These are phyloP conservation scores for Platalea minor DNA, from an alignment of 2,797 vertebrate genomes.

Conservation along the genomic window DNA sequence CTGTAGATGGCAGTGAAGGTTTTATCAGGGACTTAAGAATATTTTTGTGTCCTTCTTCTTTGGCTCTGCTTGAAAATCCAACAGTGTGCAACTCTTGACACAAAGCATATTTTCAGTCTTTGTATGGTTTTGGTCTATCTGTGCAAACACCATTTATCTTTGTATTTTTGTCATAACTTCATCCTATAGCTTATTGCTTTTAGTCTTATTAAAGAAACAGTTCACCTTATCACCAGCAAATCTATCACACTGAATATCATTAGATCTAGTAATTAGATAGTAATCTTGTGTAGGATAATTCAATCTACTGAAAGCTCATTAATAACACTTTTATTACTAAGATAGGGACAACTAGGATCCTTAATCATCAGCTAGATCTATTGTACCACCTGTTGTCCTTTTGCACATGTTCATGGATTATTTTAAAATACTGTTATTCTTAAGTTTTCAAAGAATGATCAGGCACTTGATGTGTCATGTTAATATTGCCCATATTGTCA, in stretches of 20 bases:
- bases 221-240: neutral
- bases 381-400: neutral
- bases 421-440: neutral
- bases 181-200: neutral
- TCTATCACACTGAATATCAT: neutral
- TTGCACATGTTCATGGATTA: neutral
- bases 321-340: neutral
- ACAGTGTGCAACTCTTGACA: neutral
- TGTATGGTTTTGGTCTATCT: neutral
- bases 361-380: neutral
- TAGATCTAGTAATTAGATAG: neutral
- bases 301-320: neutral
- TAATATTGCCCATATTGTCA: neutral
- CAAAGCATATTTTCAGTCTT: neutral
- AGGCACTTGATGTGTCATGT: neutral
- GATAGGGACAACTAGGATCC: neutral
- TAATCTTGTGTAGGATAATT: neutral
- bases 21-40: neutral
- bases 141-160: neutral
- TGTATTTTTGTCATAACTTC: neutral
- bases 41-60: neutral
- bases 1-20: neutral
- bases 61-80: neutral
- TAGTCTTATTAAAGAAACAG: neutral
- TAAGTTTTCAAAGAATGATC: neutral